Base-by-base conservation (phyloP, 2,797 vertebrate genomes). In the Phrynocephalus guinanensis region DNA sequence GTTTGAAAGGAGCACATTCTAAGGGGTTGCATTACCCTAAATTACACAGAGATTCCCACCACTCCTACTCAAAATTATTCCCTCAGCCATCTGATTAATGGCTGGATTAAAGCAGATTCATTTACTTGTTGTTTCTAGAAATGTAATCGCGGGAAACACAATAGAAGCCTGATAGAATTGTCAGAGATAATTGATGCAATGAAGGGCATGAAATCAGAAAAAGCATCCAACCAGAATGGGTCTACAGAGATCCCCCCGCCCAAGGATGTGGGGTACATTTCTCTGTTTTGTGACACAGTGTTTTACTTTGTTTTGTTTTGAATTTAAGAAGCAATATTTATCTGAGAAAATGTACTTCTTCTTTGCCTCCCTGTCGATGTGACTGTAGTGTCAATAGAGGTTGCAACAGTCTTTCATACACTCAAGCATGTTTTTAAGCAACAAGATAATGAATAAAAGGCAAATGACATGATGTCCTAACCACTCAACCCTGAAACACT, bases 21-120 rank as follows among this genome's bases (percentile, higher is more conserved):
- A 91, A 94, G 89, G 92, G 92, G 90, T 94, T 88, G 92, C 92
- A 93, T 96, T 96, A 95, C 89, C 93, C 95, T 95, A 96, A 96
- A 96, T 96, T 95, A 95, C 86, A 87, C 75, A 22, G 26, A 24
- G 84, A 18, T 68, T 84, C 80, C 91, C 90, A 24, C 50, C 68
- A 16, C n/a, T n/a, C 66, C 33, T 71, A 63, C 93, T 94, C 91
- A 9, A 92, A 88, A 85, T 91, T 93, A 94, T 91, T 95, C 93
- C 85, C 92, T 94, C 86, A 86, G 89, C 94, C 91, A 81, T 93
- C 92, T 95, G 92, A 94, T 94, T 95, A 94, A 94, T 88, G 94
- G 86, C 75, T 93, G 92, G 91, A 93, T 87, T 88, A 87, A 92
- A 93, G 86, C 68, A 92, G 87, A 92, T 93, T 95, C 94, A 96